Conservation (phyloP, 2,797 vertebrate genomes). For the Spea hammondii region DNA sequence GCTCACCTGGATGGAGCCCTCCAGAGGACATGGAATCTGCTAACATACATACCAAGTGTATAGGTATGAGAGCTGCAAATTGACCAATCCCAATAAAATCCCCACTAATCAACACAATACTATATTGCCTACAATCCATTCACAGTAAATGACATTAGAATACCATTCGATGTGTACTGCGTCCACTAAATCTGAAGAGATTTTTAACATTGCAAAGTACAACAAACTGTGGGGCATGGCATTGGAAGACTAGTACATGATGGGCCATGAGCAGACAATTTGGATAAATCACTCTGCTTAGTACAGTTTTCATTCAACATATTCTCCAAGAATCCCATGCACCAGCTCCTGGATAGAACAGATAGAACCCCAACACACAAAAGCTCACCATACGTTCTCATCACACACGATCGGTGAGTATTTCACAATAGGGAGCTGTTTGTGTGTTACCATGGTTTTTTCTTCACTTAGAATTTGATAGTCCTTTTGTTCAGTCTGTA, state of each 20-base stretch:
- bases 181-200: background rate
- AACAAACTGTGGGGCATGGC: background rate
- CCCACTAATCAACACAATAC: background rate
- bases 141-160: slow-evolving; percentile 28
- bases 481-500: background rate
- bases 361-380: too few relatives aligned
- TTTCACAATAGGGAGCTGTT: too few relatives aligned
- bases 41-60: too few relatives aligned
- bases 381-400: too few relatives aligned
- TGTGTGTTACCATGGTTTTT: too few relatives aligned
- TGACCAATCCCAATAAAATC: background rate
- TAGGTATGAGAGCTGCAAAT: too few relatives aligned
- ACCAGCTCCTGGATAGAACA: too few relatives aligned
- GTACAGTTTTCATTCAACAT: background rate
- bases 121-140: background rate
- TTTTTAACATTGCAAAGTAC: background rate
- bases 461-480: too few relatives aligned
- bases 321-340: too few relatives aligned
- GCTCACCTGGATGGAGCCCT: too few relatives aligned
- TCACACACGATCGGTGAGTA: too few relatives aligned
- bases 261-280: background rate
- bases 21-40: too few relatives aligned
- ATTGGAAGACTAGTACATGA: slow-evolving; percentile 8
- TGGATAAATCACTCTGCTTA: background rate
- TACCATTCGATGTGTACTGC: background rate